A percentile compares a stretch with the other conserved stretches of the same genome.
Conservation (phyloP, 2,797 vertebrate genomes). For the Eurystomus glaucurus region DNA sequence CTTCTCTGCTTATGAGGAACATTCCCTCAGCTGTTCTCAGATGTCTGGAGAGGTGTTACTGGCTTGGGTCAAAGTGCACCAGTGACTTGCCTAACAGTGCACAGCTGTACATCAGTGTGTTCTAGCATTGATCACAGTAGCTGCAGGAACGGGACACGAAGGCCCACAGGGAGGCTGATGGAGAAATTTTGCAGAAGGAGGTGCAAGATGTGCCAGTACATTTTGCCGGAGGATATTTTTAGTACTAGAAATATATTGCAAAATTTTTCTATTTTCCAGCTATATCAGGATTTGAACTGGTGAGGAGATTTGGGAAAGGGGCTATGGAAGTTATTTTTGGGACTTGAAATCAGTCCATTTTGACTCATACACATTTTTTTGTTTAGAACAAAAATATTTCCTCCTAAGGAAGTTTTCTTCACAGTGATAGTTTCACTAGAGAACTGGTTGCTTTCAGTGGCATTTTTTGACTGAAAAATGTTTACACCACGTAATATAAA, state of each 20-base stretch:
- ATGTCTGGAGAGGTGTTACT: neutral
- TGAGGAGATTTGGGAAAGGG: neutral
- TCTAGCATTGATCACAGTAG: neutral
- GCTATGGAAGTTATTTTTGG: neutral
- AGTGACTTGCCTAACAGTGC: neutral
- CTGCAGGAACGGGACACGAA: neutral
- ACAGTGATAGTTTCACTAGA: neutral
- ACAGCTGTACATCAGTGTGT: neutral
- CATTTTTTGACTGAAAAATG: neutral
- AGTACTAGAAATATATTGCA: neutral
- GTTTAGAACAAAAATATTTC: neutral
- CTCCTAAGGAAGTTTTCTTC: neutral
- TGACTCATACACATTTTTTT: neutral
- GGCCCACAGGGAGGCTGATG: neutral
- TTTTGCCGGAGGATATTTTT: slow-evolving; percentile 30
- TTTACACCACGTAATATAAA: neutral
- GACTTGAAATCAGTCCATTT: neutral
- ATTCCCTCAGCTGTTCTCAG: neutral
- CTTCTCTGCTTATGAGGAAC: neutral
- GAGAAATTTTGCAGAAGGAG: neutral
- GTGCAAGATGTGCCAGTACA: neutral
- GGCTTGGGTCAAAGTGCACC: neutral
- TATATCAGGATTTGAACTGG: neutral
- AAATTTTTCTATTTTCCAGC: neutral
- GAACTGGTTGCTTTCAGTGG: neutral